Evolutionary conservation across 2,113 vertebrate genomes (phyloP).

Genomic region (Hucho hucho): DNA sequence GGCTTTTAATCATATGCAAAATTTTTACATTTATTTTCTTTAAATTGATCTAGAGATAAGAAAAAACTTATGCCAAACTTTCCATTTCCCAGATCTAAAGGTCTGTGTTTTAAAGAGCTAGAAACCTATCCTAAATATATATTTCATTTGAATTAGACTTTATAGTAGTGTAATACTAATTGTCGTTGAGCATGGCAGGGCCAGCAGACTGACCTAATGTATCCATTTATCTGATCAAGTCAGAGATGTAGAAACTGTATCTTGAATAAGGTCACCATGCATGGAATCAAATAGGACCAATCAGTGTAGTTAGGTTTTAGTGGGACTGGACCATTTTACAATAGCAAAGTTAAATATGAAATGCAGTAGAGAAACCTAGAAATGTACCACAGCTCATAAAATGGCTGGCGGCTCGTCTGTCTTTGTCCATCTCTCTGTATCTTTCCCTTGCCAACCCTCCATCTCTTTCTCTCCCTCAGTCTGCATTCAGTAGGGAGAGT

Average conservation of each 20-base stretch:
- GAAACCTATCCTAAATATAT: neutral
- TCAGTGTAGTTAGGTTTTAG: conserved; percentile 68
- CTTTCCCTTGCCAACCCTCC: conserved; percentile 47
- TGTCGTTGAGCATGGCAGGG: conserved; percentile 42
- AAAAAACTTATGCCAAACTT: neutral
- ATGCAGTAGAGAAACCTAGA: conserved; percentile 62
- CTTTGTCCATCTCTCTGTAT: conserved; percentile 42
- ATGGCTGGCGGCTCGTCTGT: conserved; percentile 61
- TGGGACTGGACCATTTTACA: conserved; percentile 60
- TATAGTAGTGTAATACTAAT: conserved; percentile 54
- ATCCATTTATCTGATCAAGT: conserved; percentile 52
- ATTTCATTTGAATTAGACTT: conserved; percentile 28
- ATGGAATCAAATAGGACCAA: conserved; percentile 70
- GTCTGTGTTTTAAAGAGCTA: conserved; percentile 1
- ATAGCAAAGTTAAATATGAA: conserved; percentile 61
- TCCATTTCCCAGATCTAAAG: neutral
- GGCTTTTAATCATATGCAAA: neutral
- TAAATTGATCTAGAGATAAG: neutral
- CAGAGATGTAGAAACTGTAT: conserved; percentile 45
- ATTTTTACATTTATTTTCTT: neutral
- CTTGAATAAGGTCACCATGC: conserved; percentile 61
- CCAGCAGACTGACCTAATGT: conserved; percentile 61
- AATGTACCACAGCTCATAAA: conserved; percentile 56
- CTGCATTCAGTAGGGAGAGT: conserved; percentile 60
- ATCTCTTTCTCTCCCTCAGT: conserved; percentile 51